These are phyloP conservation scores for Melieria omissa DNA, from an alignment of 2,888 invertebrate genomes.

Conservation along the genomic window DNA sequence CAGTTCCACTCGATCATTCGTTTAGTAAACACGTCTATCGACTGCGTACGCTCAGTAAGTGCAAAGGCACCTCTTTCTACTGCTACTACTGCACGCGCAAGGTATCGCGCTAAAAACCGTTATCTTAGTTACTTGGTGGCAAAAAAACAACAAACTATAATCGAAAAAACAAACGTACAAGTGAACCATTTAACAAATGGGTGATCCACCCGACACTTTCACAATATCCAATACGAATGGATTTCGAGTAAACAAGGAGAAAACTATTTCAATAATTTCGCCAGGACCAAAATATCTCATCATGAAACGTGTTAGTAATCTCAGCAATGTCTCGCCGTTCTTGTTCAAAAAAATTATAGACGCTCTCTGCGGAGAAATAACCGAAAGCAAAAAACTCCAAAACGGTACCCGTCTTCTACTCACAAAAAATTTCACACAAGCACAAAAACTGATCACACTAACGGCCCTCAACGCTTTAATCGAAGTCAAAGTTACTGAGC, in stretches of 20 bases:
- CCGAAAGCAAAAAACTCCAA: too few species aligned
- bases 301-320: neutral
- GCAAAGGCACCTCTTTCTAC: too few species aligned
- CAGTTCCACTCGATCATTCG: too few species aligned
- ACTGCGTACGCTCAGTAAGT: too few species aligned
- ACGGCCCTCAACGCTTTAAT: constrained; percentile 4
- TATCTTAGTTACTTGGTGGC: too few species aligned
- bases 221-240: neutral
- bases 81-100: too few species aligned
- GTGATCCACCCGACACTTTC: neutral
- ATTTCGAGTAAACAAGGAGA: neutral
- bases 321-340: neutral
- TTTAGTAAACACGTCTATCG: too few species aligned
- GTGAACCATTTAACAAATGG: neutral
- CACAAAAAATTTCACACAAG: constrained; percentile 8
- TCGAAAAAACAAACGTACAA: too few species aligned
- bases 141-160: too few species aligned
- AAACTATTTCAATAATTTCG: neutral
- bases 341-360: constrained; percentile 17
- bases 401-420: constrained; percentile 3
- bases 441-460: constrained; percentile 4
- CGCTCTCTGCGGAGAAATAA: constrained; percentile 7
- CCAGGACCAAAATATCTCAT: constrained; percentile 3
- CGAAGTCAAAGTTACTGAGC: constrained; percentile 11
- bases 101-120: too few species aligned